A percentile compares a stretch with the other conserved stretches of the same genome.
These are phyloP conservation scores for Phataginus tetradactyla DNA, from an alignment of 2,797 vertebrate species.

Conservation along the genomic window DNA sequence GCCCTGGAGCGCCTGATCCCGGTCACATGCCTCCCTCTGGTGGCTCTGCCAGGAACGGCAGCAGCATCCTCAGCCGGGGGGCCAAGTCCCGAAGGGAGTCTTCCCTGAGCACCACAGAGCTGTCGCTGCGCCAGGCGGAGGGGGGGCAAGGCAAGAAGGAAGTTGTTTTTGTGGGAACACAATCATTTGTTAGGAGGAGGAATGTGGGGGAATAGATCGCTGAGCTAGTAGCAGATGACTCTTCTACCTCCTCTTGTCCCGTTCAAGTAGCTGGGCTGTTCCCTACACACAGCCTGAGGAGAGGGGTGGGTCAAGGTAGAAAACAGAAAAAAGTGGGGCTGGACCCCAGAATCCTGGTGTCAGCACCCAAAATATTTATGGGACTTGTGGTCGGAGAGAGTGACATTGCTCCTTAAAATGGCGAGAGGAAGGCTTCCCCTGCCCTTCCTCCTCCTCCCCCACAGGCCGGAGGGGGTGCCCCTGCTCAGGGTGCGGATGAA, in stretches of 20 bases:
- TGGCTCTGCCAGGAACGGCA: not conserved
- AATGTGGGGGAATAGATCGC: not conserved
- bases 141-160: fast-evolving
- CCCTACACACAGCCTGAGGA: too few relatives aligned
- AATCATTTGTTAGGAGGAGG: not conserved
- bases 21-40: not conserved
- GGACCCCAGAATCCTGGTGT: not conserved
- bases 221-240: not conserved
- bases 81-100: too few relatives aligned
- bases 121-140: not conserved
- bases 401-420: not conserved
- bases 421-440: not conserved
- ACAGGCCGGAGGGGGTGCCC: not conserved
- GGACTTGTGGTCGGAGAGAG: not conserved
- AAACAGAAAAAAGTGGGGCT: not conserved
- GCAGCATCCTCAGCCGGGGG: not conserved
- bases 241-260: not conserved
- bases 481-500: not conserved
- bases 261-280: not conserved
- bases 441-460: not conserved
- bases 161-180: not conserved
- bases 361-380: not conserved
- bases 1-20: too few relatives aligned
- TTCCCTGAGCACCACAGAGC: not conserved
- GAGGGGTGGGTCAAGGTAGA: not conserved